phyloP scores from a whole-genome alignment of 2,113 vertebrate genomes.

The Sialia sialis region DNA sequence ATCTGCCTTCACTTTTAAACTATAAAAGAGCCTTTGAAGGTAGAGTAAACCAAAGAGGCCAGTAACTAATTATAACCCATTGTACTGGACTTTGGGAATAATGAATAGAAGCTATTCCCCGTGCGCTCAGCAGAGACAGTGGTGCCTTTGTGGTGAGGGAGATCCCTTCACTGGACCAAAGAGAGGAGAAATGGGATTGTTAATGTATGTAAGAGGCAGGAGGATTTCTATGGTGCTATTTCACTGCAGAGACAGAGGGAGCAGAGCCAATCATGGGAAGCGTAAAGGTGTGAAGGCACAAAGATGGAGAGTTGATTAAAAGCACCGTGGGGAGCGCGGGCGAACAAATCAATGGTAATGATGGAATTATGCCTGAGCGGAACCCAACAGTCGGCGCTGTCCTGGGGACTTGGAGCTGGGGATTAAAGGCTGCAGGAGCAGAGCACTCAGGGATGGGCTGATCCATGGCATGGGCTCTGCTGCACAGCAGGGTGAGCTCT shows the following conservation, averaged over 20 bases:
- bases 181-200: constrained; percentile 56
- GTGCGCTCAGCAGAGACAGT: not conserved
- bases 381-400: not conserved
- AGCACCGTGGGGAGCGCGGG: constrained; percentile 22
- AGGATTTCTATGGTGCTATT: constrained; percentile 52
- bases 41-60: constrained; percentile 34
- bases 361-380: constrained; percentile 43
- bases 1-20: constrained; percentile 29
- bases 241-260: constrained; percentile 52
- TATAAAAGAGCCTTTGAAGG: constrained; percentile 19
- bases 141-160: constrained; percentile 27
- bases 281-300: constrained; percentile 61
- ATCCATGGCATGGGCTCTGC: not conserved
- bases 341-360: constrained; percentile 53
- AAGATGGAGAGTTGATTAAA: constrained; percentile 65
- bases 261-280: constrained; percentile 58
- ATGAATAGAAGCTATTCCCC: constrained; percentile 27
- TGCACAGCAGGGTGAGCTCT: not conserved
- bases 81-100: constrained; percentile 40
- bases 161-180: constrained; percentile 57
- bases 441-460: not conserved
- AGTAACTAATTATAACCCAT: constrained; percentile 40
- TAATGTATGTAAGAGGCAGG: constrained; percentile 52
- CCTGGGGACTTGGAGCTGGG: not conserved
- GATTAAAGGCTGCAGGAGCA: not conserved